Evolutionary conservation across 2,888 invertebrate species (phyloP).

Genomic region (Ochropacha duplaris): DNA sequence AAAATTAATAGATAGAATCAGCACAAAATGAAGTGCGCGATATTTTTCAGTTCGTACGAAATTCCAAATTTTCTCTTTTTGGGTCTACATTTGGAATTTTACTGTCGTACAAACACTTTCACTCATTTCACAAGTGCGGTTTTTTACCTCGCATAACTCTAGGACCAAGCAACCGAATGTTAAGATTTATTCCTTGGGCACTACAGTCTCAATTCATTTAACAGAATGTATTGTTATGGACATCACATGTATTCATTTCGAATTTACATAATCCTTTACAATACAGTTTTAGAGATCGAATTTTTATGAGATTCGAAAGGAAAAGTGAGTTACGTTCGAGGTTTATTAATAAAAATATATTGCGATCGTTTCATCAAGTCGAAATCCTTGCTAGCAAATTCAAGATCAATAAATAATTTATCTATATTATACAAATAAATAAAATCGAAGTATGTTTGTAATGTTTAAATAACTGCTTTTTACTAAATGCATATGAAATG

Average conservation of each 20-base stretch:
- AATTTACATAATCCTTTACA: constrained; percentile 6
- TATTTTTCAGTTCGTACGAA: neutral
- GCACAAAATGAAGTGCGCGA: neutral
- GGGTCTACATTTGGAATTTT: neutral
- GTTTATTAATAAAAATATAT: neutral
- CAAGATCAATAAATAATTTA: neutral
- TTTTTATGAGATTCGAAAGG: constrained; percentile 1
- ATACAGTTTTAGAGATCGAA: neutral
- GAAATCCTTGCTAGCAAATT: neutral
- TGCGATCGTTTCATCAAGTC: neutral
- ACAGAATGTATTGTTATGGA: neutral
- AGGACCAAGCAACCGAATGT: neutral
- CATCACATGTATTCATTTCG: neutral
- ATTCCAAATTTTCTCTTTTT: neutral
- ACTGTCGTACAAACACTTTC: constrained; percentile 4
- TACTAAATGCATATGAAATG: too few species aligned
- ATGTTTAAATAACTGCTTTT: too few species aligned
- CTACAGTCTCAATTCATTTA: neutral
- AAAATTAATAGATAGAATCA: too few species aligned
- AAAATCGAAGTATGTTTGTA: too few species aligned
- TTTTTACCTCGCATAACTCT: neutral
- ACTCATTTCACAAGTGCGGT: constrained; percentile 1
- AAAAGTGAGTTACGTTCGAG: neutral
- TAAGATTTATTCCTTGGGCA: neutral
- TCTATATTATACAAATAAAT: too few species aligned